Evolutionary conservation across 1,140 invertebrate species (phyloP).

Genomic region (Octopus bimaculoides): DNA sequence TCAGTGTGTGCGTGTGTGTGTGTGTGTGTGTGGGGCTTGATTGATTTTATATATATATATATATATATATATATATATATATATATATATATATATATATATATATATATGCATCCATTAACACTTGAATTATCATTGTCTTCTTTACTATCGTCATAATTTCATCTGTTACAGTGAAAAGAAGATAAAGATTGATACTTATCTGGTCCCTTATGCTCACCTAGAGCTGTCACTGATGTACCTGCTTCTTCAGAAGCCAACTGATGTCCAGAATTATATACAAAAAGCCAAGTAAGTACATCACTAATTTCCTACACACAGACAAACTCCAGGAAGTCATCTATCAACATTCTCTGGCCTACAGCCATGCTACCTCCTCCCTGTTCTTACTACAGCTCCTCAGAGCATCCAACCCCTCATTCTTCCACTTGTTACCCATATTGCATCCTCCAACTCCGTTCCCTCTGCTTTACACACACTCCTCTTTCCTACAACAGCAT

Average conservation of each 20-base stretch:
- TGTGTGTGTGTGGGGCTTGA: too few relatives aligned
- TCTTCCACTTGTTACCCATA: too few relatives aligned
- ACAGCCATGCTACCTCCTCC: too few relatives aligned
- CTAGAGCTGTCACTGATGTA: conserved; percentile 82
- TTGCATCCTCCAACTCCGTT: too few relatives aligned
- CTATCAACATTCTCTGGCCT: too few relatives aligned
- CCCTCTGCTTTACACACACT: too few relatives aligned
- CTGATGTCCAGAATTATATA: conserved; percentile 71
- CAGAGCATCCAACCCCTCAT: too few relatives aligned
- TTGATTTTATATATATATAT: neutral
- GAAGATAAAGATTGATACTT: conserved; percentile 78
- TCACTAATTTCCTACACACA: too few relatives aligned
- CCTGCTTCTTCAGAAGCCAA: conserved; percentile 66
- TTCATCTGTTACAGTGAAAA: conserved; percentile 64
- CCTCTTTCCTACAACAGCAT: too few relatives aligned
- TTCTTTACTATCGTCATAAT: neutral
- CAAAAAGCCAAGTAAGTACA: conserved; percentile 76
- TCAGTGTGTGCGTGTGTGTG: too few relatives aligned
- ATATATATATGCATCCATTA: neutral
- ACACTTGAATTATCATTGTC: neutral
- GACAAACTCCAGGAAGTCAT: too few relatives aligned
- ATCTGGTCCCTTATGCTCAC: conserved; percentile 81
- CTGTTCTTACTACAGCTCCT: too few relatives aligned
- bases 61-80: neutral
- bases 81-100: conserved; percentile 1